phyloP scores from a whole-genome alignment of 2,888 invertebrate species.

The Stenodera caucasica region DNA sequence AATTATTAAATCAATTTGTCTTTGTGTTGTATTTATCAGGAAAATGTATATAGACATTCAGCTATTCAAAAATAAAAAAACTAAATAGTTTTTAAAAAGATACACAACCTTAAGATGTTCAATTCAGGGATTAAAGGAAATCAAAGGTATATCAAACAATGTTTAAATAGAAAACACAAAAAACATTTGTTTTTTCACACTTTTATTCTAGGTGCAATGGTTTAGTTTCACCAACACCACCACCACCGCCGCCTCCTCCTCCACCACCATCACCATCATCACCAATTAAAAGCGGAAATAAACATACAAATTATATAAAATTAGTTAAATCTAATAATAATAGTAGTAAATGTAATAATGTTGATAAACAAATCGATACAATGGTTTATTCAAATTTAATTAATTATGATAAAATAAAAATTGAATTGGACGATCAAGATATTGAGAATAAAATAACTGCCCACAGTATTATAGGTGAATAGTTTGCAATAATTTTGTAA shows the following conservation, averaged over 20 bases:
- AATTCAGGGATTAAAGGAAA: constrained; percentile 47
- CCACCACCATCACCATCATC: too few relatives aligned
- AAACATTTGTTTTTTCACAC: neutral
- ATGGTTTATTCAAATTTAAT: constrained; percentile 31
- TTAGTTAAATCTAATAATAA: constrained; percentile 31
- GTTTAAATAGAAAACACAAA: constrained; percentile 4
- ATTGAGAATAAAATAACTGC: constrained; percentile 48
- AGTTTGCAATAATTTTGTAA: neutral
- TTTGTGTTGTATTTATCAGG: constrained; percentile 19
- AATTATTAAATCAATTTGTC: neutral
- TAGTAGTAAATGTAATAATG: constrained; percentile 36
- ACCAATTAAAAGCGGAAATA: constrained; percentile 36
- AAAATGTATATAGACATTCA: constrained; percentile 28
- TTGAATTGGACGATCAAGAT: constrained; percentile 38
- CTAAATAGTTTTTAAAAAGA: constrained; percentile 21
- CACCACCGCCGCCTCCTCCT: too few relatives aligned
- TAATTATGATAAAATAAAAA: constrained; percentile 38
- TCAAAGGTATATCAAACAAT: constrained; percentile 38
- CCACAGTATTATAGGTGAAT: constrained; percentile 56
- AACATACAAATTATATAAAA: constrained; percentile 34
- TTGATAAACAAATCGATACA: constrained; percentile 30
- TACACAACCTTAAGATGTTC: constrained; percentile 48
- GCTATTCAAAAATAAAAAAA: constrained; percentile 24
- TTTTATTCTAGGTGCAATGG: constrained; percentile 43
- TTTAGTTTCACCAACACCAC: constrained; percentile 38